Conservation (phyloP, 1,140 invertebrate species). For the Adoxophyes honmai region DNA sequence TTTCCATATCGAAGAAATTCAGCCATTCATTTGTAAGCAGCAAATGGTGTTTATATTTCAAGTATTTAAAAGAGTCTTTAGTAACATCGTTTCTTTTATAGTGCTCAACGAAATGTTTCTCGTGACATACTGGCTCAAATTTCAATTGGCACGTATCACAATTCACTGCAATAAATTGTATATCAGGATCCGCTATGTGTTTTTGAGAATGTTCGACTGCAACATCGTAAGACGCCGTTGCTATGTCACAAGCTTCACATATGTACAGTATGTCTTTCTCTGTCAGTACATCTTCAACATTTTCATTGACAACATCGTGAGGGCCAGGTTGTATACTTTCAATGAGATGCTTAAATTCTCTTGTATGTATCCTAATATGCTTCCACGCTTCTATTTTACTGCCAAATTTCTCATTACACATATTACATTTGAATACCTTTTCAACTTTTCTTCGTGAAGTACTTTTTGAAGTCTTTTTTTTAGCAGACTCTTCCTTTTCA, state of each 20-base stretch:
- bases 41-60: neutral
- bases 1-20: neutral
- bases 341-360: neutral
- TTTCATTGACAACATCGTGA: too few relatives aligned
- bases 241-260: neutral
- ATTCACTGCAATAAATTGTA: neutral
- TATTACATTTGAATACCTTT: too few relatives aligned
- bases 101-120: neutral
- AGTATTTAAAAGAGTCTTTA: neutral
- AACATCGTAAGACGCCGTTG: neutral
- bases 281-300: too few relatives aligned
- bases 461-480: too few relatives aligned
- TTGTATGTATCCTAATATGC: neutral
- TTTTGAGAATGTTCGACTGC: slow-evolving; percentile 7
- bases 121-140: neutral
- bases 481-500: too few relatives aligned
- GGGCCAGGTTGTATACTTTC: too few relatives aligned
- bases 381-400: neutral
- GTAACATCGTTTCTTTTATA: neutral
- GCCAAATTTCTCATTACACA: too few relatives aligned
- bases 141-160: neutral
- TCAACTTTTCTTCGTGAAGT: too few relatives aligned
- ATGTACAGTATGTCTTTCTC: neutral
- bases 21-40: neutral
- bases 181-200: neutral